phyloP scores from a whole-genome alignment of 2,113 vertebrate species.

The Zootoca vivipara region DNA sequence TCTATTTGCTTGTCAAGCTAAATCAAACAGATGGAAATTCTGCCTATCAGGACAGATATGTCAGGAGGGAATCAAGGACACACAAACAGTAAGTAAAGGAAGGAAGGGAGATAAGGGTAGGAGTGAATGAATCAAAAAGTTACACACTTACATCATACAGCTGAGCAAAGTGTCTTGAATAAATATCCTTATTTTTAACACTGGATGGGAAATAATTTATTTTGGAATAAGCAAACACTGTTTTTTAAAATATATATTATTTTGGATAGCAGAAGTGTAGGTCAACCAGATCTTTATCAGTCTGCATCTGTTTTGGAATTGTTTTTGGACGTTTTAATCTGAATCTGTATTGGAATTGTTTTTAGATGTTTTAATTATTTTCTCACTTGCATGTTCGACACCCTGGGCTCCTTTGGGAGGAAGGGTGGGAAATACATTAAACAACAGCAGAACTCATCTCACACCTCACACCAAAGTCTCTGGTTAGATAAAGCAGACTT shows the following conservation, averaged over 20 bases:
- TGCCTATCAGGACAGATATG: constrained; percentile 31
- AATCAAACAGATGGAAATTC: constrained; percentile 46
- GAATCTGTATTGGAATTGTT: no score
- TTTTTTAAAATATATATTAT: background rate
- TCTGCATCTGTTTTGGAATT: no score
- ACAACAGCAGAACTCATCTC: no score
- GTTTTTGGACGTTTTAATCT: no score
- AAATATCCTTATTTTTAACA: constrained; percentile 30
- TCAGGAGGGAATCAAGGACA: constrained; percentile 55
- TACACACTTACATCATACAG: constrained; percentile 42
- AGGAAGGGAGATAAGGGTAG: background rate
- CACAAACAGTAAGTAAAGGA: constrained; percentile 41
- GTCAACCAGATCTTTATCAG: background rate
- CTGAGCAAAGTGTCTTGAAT: constrained; percentile 46
- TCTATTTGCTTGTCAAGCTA: constrained; percentile 36
- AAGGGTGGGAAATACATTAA: no score
- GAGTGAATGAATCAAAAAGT: constrained; percentile 2
- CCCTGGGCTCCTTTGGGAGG: no score
- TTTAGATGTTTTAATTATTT: no score
- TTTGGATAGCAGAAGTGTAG: background rate
- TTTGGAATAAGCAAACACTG: constrained; percentile 28
- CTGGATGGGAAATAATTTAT: background rate
- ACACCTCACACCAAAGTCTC: background rate
- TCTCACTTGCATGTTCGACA: no score
- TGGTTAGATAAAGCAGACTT: background rate